These are phyloP conservation scores for Danio choprae DNA, from an alignment of 2,797 vertebrate genomes.

Conservation along the genomic window DNA sequence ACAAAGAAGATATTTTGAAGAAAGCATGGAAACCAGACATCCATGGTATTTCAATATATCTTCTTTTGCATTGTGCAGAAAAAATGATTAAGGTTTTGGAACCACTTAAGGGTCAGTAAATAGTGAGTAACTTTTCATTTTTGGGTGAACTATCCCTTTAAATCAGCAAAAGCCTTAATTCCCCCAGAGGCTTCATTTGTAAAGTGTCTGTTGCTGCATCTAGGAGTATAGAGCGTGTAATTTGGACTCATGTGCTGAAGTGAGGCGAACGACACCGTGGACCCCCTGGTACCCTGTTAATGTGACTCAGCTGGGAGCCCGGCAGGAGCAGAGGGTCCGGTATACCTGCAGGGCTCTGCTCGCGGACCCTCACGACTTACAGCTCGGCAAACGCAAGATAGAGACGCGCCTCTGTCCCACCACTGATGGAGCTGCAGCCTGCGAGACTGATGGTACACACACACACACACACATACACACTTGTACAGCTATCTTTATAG, in stretches of 20 bases:
- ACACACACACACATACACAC: not conserved
- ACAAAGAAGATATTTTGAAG: too few relatives aligned
- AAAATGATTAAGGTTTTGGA: not conserved
- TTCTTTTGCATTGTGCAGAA: too few relatives aligned
- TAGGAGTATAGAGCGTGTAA: conserved; percentile 95
- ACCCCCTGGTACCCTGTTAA: conserved; percentile 95
- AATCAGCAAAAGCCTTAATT: too few relatives aligned
- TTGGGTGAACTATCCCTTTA: too few relatives aligned
- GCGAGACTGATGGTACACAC: conserved; percentile 88
- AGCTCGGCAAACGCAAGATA: conserved; percentile 90
- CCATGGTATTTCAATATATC: not conserved
- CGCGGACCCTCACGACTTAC: conserved; percentile 88
- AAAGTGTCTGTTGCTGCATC: conserved; percentile 4
- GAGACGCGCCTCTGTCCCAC: conserved; percentile 93
- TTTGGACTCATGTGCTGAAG: conserved; percentile 91
- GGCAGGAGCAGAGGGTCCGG: conserved; percentile 94
- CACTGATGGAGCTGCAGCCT: conserved; percentile 83
- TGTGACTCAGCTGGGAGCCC: conserved; percentile 86
- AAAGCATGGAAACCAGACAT: not conserved
- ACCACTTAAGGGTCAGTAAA: not conserved
- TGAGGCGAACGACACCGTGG: conserved; percentile 96
- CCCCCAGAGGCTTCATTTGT: not conserved
- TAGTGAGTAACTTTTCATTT: too few relatives aligned
- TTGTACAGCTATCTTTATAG: too few relatives aligned
- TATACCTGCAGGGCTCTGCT: conserved; percentile 94